phyloP scores from a whole-genome alignment of 2,888 invertebrate genomes.

The Clanis bilineata region DNA sequence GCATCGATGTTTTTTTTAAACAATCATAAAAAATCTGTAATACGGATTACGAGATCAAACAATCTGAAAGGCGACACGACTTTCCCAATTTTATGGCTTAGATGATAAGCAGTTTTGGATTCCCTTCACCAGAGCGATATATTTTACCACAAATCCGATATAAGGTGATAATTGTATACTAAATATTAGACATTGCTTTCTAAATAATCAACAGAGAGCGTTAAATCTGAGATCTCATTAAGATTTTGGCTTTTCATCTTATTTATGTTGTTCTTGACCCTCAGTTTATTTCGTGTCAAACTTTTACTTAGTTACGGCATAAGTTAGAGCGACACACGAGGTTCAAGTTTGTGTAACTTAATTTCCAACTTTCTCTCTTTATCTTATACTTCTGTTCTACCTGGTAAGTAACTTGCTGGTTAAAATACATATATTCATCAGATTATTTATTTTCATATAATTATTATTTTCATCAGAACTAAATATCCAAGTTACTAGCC shows the following conservation, averaged over 20 bases:
- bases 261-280: slow-evolving; percentile 49
- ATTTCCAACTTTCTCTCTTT: not conserved
- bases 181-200: slow-evolving; percentile 25
- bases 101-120: not conserved
- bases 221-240: slow-evolving; percentile 47
- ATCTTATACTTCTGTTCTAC: not conserved
- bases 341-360: not conserved
- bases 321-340: slow-evolving; percentile 21
- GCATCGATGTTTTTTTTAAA: not conserved
- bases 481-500: no score
- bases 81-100: not conserved
- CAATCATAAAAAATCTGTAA: not conserved
- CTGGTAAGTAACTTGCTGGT: no score
- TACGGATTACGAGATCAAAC: not conserved
- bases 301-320: slow-evolving; percentile 32
- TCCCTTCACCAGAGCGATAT: slow-evolving; percentile 1
- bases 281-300: slow-evolving; percentile 25
- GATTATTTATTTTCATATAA: no score
- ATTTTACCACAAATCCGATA: slow-evolving; percentile 22
- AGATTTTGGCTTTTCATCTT: slow-evolving; percentile 37
- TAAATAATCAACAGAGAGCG: slow-evolving; percentile 26
- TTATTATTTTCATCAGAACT: no score
- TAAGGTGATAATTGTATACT: slow-evolving; percentile 28
- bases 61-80: not conserved
- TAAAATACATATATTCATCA: no score